Conservation (phyloP, 2,888 invertebrate genomes). For the Xestobium rufovillosum region DNA sequence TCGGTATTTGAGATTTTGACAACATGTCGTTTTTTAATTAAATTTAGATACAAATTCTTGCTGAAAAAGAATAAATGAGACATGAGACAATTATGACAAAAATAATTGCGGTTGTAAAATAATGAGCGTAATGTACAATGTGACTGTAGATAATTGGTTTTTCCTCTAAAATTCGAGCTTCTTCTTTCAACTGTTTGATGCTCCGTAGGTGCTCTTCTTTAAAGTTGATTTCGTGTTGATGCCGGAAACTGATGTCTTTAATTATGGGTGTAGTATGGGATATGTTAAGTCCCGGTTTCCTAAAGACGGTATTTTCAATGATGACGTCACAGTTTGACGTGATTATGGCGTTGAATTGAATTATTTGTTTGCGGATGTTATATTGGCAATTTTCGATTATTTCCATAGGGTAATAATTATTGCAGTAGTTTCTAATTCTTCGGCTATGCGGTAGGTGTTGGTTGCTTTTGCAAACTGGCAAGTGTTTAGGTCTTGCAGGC, state of each 20-base stretch:
- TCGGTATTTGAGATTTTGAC: neutral
- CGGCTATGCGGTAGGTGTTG: neutral
- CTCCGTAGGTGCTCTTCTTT: neutral
- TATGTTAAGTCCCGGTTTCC: neutral
- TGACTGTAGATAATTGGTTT: neutral
- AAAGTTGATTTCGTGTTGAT: neutral
- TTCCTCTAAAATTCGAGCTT: neutral
- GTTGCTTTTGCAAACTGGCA: neutral
- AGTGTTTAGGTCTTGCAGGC: neutral
- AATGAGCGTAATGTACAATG: neutral
- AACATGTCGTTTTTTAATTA: neutral
- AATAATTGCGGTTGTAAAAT: neutral
- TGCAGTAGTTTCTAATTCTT: neutral
- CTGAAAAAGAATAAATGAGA: neutral
- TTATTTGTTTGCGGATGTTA: neutral
- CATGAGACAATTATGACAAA: neutral
- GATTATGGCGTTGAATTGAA: too few species aligned
- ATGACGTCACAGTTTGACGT: too few species aligned
- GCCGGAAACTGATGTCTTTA: neutral
- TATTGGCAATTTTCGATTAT: slow-evolving; percentile 1
- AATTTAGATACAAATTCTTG: neutral
- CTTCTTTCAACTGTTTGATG: neutral
- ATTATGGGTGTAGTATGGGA: neutral
- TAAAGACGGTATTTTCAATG: neutral
- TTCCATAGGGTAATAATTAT: neutral